These are phyloP conservation scores for Dasysyrphus tricinctus DNA, from an alignment of 2,888 invertebrate species.

Conservation along the genomic window DNA sequence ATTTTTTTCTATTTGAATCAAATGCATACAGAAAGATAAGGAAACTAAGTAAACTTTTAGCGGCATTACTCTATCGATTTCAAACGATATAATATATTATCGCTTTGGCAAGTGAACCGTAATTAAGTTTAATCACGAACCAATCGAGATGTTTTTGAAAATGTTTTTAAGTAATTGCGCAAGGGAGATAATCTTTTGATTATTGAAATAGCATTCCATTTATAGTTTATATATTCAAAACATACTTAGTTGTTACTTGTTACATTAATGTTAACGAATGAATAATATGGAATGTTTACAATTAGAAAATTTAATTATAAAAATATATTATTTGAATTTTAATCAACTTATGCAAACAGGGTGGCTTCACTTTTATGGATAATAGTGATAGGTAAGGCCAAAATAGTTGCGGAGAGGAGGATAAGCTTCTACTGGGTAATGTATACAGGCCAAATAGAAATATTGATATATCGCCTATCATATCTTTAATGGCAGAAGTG, in stretches of 20 bases:
- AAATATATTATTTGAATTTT: neutral
- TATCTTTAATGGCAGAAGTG: too few species aligned
- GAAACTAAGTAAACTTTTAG: neutral
- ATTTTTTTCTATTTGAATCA: neutral
- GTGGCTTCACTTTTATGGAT: neutral
- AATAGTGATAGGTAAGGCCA: too few species aligned
- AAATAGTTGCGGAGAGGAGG: too few species aligned
- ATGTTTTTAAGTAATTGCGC: neutral
- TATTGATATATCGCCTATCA: too few species aligned
- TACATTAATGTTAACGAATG: conserved; percentile 2
- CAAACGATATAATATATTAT: neutral
- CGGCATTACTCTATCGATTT: neutral
- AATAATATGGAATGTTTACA: conserved; percentile 26
- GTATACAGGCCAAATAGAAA: too few species aligned
- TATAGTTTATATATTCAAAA: neutral
- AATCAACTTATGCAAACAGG: neutral
- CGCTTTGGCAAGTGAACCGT: neutral
- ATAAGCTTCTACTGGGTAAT: too few species aligned
- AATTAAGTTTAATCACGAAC: conserved; percentile 32
- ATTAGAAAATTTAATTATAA: neutral
- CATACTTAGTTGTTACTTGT: neutral
- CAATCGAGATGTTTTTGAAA: conserved; percentile 17
- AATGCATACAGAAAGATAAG: neutral
- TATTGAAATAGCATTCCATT: neutral
- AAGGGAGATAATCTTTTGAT: conserved; percentile 23